Evolutionary conservation across 2,888 invertebrate genomes (phyloP).

Genomic region (Temnothorax rugatulus): DNA sequence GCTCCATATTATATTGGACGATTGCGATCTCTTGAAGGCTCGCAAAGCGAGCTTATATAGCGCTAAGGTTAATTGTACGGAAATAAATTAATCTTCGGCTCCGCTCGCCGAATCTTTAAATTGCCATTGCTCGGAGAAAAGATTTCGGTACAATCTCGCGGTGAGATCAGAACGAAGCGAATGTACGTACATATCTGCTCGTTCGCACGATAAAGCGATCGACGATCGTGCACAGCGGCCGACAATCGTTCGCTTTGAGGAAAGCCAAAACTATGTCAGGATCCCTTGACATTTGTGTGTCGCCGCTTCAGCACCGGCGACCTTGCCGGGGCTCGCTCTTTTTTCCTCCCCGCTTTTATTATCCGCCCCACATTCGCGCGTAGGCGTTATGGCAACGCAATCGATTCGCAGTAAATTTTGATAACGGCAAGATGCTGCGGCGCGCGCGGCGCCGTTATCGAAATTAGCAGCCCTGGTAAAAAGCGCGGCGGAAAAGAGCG

Average conservation of each 20-base stretch:
- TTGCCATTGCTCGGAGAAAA: not conserved
- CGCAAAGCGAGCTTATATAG: not conserved
- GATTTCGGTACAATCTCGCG: not conserved
- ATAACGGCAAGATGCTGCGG: conserved; percentile 33
- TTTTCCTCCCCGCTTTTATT: conserved; percentile 47
- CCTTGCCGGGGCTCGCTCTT: conserved; percentile 60
- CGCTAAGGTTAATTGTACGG: not conserved
- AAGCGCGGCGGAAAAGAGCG: not conserved
- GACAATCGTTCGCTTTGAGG: conserved; percentile 54
- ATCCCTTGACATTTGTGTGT: conserved; percentile 74
- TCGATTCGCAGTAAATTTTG: conserved; percentile 54
- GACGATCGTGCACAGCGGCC: conserved; percentile 43
- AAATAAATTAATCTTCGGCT: conserved; percentile 1
- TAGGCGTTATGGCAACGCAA: conserved; percentile 54
- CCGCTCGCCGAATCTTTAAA: not conserved
- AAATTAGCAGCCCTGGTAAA: conserved; percentile 10
- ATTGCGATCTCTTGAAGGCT: not conserved
- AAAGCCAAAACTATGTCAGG: conserved; percentile 70
- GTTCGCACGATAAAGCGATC: conserved; percentile 46
- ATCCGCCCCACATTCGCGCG: conserved; percentile 38
- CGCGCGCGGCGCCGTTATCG: conserved; percentile 16
- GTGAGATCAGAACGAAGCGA: not conserved
- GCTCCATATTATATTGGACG: not conserved
- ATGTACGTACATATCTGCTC: not conserved
- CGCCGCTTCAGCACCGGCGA: conserved; percentile 57